phyloP scores from a whole-genome alignment of 2,797 vertebrate species.

The Poeciliopsis turneri region DNA sequence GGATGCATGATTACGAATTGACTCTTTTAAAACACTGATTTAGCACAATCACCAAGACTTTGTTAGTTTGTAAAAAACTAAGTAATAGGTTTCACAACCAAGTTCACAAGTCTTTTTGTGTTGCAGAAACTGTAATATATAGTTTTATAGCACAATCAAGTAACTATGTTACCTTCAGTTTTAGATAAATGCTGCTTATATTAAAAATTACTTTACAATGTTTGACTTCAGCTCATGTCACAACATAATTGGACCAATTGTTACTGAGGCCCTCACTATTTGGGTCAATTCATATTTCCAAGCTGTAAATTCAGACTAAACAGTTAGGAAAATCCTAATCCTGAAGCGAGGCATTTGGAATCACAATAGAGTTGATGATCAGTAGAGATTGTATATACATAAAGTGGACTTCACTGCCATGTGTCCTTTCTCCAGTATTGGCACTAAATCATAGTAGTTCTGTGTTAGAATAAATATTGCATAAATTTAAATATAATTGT shows the following conservation, averaged over 20 bases:
- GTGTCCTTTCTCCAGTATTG: neutral
- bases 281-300: neutral
- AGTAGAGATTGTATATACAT: neutral
- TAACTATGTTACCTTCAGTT: too few relatives aligned
- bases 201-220: neutral
- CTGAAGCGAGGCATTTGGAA: neutral
- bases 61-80: too few relatives aligned
- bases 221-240: neutral
- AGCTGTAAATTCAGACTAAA: neutral
- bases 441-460: neutral
- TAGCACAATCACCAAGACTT: too few relatives aligned
- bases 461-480: neutral
- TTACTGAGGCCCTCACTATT: neutral
- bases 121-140: too few relatives aligned
- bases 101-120: too few relatives aligned
- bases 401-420: neutral
- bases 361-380: neutral
- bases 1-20: too few relatives aligned
- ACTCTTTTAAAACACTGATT: too few relatives aligned
- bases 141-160: too few relatives aligned
- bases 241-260: slow-evolving; percentile 7
- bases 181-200: too few relatives aligned
- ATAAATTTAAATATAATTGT: slow-evolving; percentile 10
- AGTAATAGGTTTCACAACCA: too few relatives aligned
- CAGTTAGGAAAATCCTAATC: neutral